phyloP scores from a whole-genome alignment of 2,113 vertebrate species.

The Macquaria australasica region DNA sequence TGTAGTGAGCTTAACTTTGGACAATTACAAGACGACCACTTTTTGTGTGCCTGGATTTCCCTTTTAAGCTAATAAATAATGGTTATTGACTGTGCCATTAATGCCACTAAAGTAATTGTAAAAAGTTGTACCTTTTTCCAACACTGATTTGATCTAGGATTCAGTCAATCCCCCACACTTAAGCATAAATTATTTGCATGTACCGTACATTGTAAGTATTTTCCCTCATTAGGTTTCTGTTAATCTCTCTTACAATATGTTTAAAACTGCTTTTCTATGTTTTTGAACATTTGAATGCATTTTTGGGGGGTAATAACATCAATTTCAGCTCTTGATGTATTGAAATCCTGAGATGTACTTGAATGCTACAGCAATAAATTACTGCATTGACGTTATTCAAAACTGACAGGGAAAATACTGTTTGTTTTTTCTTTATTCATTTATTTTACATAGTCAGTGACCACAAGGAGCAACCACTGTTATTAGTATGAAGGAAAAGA shows the following conservation, averaged over 20 bases:
- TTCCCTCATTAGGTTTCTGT: background rate
- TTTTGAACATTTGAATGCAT: background rate
- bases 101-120: slow-evolving; percentile 40
- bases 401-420: background rate
- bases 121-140: slow-evolving; percentile 19
- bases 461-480: background rate
- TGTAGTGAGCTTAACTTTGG: slow-evolving; percentile 76
- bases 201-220: background rate
- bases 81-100: slow-evolving; percentile 48
- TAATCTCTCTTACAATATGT: background rate
- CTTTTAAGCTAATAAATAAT: slow-evolving; percentile 63
- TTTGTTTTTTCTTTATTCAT: background rate
- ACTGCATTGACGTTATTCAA: background rate
- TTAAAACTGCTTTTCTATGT: background rate
- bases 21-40: slow-evolving; percentile 67
- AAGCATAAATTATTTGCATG: background rate
- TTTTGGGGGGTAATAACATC: background rate
- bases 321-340: background rate
- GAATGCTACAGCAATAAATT: background rate
- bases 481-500: slow-evolving; percentile 7
- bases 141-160: slow-evolving; percentile 29
- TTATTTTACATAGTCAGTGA: background rate
- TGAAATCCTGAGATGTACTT: background rate
- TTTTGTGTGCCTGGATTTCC: slow-evolving; percentile 47
- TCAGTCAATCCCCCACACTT: background rate